A percentile compares a stretch with the other conserved stretches of the same genome.
Evolutionary conservation across 2,113 vertebrate genomes (phyloP).

Genomic region (Nematolebias whitei): DNA sequence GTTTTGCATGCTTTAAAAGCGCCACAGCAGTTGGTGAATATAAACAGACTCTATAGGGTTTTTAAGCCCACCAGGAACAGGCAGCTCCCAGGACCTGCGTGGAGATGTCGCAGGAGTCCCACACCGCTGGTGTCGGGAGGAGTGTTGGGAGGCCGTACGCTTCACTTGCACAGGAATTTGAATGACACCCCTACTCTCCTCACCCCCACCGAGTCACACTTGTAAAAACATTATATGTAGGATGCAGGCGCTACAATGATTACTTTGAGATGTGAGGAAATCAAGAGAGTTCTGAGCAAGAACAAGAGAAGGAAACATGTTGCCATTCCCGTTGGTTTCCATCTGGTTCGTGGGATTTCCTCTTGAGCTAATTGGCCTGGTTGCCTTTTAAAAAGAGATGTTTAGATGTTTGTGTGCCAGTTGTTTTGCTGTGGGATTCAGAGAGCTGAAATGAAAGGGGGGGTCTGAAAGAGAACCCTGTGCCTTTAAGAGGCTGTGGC

Average conservation of each 20-base stretch:
- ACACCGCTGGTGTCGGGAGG: constrained; percentile 36
- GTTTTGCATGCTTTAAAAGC: constrained; percentile 82
- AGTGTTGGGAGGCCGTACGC: constrained; percentile 26
- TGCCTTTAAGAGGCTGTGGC: constrained; percentile 84
- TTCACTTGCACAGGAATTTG: constrained; percentile 25
- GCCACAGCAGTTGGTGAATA: constrained; percentile 77
- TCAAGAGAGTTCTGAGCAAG: constrained; percentile 1
- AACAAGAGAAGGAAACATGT: constrained; percentile 34
- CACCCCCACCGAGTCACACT: constrained; percentile 9
- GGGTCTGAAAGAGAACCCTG: constrained; percentile 74
- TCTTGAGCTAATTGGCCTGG: constrained; percentile 67
- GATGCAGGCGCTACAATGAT: constrained; percentile 8
- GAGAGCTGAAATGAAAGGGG: constrained; percentile 41
- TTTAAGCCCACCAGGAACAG: constrained; percentile 70
- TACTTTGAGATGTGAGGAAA: neutral
- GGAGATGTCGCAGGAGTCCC: constrained; percentile 55
- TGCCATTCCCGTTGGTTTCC: constrained; percentile 46
- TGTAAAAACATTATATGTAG: constrained; percentile 3
- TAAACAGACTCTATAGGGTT: constrained; percentile 71
- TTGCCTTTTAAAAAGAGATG: constrained; percentile 67
- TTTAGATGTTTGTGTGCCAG: constrained; percentile 76
- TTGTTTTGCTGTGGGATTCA: constrained; percentile 72
- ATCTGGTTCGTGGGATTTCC: constrained; percentile 69
- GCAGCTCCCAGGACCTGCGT: constrained; percentile 53
- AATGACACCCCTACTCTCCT: too few relatives aligned